Evolutionary conservation across 2,797 vertebrate species (phyloP), one percentile per base, ranked within the genome.

Genomic region (Simalia tracyae): DNA sequence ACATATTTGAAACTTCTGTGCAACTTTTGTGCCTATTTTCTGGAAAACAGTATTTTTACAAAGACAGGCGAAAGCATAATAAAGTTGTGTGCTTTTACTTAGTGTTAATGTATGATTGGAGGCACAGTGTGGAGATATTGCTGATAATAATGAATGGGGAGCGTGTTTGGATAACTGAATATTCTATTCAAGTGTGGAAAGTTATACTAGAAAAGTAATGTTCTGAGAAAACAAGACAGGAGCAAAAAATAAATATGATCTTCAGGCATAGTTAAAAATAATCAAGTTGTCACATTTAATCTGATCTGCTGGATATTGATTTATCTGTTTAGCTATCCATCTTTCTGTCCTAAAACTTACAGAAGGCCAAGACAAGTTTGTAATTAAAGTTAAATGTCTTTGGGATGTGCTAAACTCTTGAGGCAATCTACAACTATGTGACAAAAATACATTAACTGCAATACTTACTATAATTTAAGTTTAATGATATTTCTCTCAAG

Each of bases 261-360:
- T 92, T 89, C 5, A 85, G 54, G 54, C 81, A 61, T 89, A 81
- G 42, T 54, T 81, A 57, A 88, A 91, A 91, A 88, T 88, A 92
- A 92, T 89, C 87, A 89, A 89, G 76, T 87, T 87, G 86, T 89
- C 91, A 85, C 87, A 66, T 68, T 92, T 76, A 85, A 64, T 68
- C 59, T 60, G 87, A 12, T 68, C 60, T 59, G 31, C 36, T n/a
- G 36, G 64, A 89, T 64, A 92, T 85, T 8, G 46, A 84, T 88
- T 84, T 89, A 89, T 86, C 14, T 64, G 61, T 63, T 89, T 85
- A 85, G 84, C 24, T 72, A 63, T 54, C 57, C n/a, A 31, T 72
- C 26, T 28, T 54, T 4, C 63, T 61, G 54, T 68, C 14, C 88
- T 36, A 57, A 64, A 64, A 66, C 17, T 26, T 68, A 11, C 42